A percentile compares a stretch with the other conserved stretches of the same genome.
phyloP scores from a whole-genome alignment of 2,888 invertebrate genomes.

The Rosalia funebris region DNA sequence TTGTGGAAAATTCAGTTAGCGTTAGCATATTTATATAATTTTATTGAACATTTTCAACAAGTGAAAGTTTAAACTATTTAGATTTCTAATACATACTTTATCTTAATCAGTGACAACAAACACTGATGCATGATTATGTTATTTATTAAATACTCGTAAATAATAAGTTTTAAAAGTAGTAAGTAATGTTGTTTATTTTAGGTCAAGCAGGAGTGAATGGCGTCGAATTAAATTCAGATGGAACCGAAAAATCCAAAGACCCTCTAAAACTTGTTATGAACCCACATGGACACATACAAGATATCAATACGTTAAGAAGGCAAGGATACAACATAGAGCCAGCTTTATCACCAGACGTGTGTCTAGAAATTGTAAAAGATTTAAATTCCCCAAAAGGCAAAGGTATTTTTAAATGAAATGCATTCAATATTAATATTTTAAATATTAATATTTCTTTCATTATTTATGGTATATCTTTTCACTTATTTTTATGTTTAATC shows the following conservation, averaged over 20 bases:
- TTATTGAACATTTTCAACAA: too few species aligned
- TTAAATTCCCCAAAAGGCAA: slow-evolving; percentile 82
- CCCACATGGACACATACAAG: slow-evolving; percentile 78
- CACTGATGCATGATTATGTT: too few species aligned
- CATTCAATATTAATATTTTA: too few species aligned
- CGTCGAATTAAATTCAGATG: slow-evolving; percentile 37
- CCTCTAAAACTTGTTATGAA: slow-evolving; percentile 80
- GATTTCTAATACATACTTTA: too few species aligned
- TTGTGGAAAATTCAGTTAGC: too few species aligned
- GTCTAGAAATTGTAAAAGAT: slow-evolving; percentile 82
- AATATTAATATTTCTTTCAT: neutral
- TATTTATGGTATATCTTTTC: neutral
- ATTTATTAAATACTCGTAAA: too few species aligned
- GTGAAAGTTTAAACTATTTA: too few species aligned
- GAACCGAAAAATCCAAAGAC: slow-evolving; percentile 61
- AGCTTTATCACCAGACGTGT: slow-evolving; percentile 77
- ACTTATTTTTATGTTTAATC: neutral
- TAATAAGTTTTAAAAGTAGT: too few species aligned
- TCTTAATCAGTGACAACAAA: too few species aligned
- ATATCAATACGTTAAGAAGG: slow-evolving; percentile 73
- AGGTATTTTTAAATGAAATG: slow-evolving; percentile 66
- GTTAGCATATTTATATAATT: too few species aligned
- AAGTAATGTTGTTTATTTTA: slow-evolving; percentile 8
- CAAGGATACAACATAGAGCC: slow-evolving; percentile 73
- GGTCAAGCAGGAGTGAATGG: slow-evolving; percentile 46